phyloP scores from a whole-genome alignment of 2,888 invertebrate genomes.

The Unio delphinus region DNA sequence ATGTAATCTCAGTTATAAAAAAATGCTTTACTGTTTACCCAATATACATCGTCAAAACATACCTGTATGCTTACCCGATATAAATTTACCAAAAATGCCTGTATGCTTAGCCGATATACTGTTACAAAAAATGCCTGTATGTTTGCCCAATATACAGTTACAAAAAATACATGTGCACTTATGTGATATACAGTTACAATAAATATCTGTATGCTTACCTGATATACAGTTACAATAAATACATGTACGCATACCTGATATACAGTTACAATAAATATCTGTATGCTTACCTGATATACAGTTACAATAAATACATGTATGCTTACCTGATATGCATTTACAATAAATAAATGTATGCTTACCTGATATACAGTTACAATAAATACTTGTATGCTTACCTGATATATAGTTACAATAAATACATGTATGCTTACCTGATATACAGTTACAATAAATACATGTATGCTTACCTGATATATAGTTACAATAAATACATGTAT shows the following conservation, averaged over 20 bases:
- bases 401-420: conserved; percentile 31
- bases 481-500: too few relatives aligned
- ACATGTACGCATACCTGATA: conserved; percentile 58
- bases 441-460: conserved; percentile 20
- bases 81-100: too few relatives aligned
- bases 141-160: too few relatives aligned
- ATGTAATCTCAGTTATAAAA: too few relatives aligned
- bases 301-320: not conserved
- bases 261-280: conserved; percentile 20
- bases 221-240: conserved; percentile 45
- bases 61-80: too few relatives aligned
- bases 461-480: too few relatives aligned
- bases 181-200: too few relatives aligned
- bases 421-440: conserved; percentile 58
- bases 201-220: conserved; percentile 44
- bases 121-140: too few relatives aligned
- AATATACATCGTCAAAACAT: too few relatives aligned
- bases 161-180: too few relatives aligned
- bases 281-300: conserved; percentile 63
- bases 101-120: too few relatives aligned
- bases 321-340: conserved; percentile 56
- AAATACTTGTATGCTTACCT: conserved; percentile 44
- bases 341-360: conserved; percentile 11
- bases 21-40: too few relatives aligned
- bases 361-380: conserved; percentile 58